These are phyloP conservation scores for Smittia sp. DNA, from an alignment of 2,888 invertebrate species.

Conservation along the genomic window DNA sequence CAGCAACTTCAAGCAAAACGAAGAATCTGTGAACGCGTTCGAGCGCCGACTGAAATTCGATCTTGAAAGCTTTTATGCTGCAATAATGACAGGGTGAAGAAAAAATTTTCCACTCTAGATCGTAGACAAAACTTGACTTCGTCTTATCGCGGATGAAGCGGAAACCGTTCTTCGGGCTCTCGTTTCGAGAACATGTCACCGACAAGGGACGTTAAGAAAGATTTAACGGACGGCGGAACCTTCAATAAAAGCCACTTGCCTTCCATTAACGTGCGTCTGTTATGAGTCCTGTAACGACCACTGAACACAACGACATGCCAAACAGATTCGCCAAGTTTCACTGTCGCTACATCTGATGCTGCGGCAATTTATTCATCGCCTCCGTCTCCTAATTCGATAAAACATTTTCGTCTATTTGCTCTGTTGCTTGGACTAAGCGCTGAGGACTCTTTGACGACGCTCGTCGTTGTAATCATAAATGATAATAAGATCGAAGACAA, in stretches of 20 bases:
- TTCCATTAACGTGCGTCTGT: not conserved
- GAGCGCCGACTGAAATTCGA: not conserved
- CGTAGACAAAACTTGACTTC: not conserved
- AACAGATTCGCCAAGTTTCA: not conserved
- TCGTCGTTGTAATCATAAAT: not conserved
- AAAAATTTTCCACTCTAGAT: not conserved
- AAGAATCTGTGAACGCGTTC: not conserved
- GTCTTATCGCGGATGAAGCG: not conserved
- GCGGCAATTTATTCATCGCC: not conserved
- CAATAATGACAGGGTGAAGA: not conserved
- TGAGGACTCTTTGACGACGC: conserved; percentile 11
- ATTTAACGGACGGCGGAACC: too few species aligned
- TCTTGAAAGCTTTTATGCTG: not conserved
- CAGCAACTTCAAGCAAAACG: not conserved
- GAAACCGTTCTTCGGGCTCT: not conserved
- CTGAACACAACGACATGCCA: not conserved
- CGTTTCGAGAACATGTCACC: not conserved
- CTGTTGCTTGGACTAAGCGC: not conserved
- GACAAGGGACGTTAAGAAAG: too few species aligned
- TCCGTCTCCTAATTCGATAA: not conserved
- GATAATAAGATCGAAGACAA: not conserved
- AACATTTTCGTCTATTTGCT: not conserved
- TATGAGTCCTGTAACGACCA: not conserved
- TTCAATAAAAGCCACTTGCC: not conserved
- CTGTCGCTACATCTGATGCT: not conserved